Percentiles rank a stretch among this genome's conserved stretches.
Evolutionary conservation across 2,888 invertebrate species (phyloP).

Genomic region (Brenthis hecate): DNA sequence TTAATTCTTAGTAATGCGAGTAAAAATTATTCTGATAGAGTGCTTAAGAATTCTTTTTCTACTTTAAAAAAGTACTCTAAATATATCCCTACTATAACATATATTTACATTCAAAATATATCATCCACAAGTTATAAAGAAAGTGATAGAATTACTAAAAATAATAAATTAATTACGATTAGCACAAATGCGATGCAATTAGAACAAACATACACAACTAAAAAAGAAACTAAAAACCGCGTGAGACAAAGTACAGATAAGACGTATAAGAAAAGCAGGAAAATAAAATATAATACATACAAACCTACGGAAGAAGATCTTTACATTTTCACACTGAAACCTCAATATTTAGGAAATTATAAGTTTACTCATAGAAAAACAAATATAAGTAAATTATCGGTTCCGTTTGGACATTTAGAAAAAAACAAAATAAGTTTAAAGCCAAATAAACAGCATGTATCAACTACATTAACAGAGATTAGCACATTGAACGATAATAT

Average conservation of each 20-base stretch:
- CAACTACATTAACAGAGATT: not conserved
- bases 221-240: not conserved
- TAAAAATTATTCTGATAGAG: no score
- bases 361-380: not conserved
- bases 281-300: slow-evolving; percentile 43
- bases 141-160: no score
- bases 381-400: not conserved
- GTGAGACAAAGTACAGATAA: not conserved
- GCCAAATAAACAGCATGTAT: not conserved
- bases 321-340: slow-evolving; percentile 1
- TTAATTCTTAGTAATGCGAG: no score
- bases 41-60: no score
- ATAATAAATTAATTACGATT: no score
- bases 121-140: no score
- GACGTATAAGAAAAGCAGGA: slow-evolving; percentile 28
- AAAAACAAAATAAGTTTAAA: not conserved
- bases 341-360: not conserved
- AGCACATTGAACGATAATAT: not conserved
- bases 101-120: no score
- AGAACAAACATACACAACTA: no score
- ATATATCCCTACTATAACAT: no score
- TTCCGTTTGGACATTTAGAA: not conserved
- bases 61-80: no score
- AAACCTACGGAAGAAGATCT: slow-evolving; percentile 35
- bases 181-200: no score